Conservation (phyloP, 2,888 invertebrate species). For the Pomacea canaliculata region DNA sequence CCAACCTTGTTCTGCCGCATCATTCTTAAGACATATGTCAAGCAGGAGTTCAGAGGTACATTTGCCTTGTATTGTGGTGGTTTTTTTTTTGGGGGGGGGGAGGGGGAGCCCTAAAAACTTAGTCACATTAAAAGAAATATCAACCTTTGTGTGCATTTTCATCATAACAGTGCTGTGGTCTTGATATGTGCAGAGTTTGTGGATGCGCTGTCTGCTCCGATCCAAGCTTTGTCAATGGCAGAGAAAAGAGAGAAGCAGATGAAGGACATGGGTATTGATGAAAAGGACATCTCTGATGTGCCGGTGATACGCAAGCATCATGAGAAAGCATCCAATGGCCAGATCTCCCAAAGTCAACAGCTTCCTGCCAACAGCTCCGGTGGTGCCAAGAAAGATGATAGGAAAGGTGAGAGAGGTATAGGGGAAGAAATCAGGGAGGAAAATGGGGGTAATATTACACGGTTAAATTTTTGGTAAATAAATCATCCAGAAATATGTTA, state of each 20-base stretch:
- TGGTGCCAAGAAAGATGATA: conserved; percentile 51
- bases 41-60: conserved; percentile 94
- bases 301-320: conserved; percentile 43
- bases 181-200: conserved; percentile 83
- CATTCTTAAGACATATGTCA: conserved; percentile 99
- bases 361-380: conserved; percentile 34
- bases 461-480: no score
- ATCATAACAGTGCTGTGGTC: no score
- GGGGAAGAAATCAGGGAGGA: background rate
- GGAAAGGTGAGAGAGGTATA: conserved; percentile 35
- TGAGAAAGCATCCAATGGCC: conserved; percentile 44
- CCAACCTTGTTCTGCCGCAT: conserved; percentile 99
- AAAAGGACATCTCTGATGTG: conserved; percentile 65
- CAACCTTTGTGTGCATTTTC: no score
- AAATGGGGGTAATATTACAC: no score
- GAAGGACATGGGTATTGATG: conserved; percentile 89
- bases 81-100: no score
- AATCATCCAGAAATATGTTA: no score
- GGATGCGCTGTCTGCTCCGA: conserved; percentile 95
- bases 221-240: conserved; percentile 83
- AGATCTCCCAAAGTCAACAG: conserved; percentile 38
- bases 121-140: no score
- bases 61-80: background rate
- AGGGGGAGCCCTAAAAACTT: no score
- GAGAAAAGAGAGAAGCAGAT: conserved; percentile 91